A percentile compares a stretch with the other conserved stretches of the same genome.
phyloP scores from a whole-genome alignment of 2,888 invertebrate genomes.

The Cantharis nigra region DNA sequence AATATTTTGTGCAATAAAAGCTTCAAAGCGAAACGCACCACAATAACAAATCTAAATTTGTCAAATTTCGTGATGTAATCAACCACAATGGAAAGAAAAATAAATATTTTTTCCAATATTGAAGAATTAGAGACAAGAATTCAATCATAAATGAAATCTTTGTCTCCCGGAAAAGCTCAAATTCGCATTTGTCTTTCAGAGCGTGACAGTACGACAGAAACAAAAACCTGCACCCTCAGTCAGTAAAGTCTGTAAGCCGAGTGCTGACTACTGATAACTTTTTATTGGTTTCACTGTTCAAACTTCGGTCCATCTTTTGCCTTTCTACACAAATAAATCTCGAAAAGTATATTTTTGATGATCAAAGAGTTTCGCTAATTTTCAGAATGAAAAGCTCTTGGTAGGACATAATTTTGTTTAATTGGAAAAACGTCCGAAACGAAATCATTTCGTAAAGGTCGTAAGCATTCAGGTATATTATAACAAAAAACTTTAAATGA shows the following conservation, averaged over 20 bases:
- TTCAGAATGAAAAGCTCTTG: neutral
- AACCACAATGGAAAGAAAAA: conserved; percentile 4
- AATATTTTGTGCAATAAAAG: neutral
- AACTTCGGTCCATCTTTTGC: conserved; percentile 36
- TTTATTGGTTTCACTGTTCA: conserved; percentile 38
- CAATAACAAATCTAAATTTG: neutral
- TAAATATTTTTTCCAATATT: conserved; percentile 5
- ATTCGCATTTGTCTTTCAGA: conserved; percentile 38
- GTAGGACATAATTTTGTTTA: conserved; percentile 10
- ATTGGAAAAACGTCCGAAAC: conserved; percentile 6
- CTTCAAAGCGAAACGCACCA: neutral
- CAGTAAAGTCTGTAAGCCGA: conserved; percentile 31
- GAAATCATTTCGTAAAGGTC: conserved; percentile 8
- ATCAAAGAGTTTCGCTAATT: conserved; percentile 18
- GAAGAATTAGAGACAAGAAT: conserved; percentile 21
- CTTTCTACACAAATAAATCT: conserved; percentile 30
- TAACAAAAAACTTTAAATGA: conserved; percentile 11
- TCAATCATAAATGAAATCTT: conserved; percentile 29
- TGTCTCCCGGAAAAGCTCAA: conserved; percentile 30
- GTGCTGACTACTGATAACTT: conserved; percentile 41
- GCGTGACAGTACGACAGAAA: conserved; percentile 37
- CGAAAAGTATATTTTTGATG: conserved; percentile 24
- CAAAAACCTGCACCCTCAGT: conserved; percentile 36
- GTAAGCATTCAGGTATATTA: conserved; percentile 11
- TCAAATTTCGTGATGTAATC: neutral